phyloP scores from a whole-genome alignment of 2,797 vertebrate genomes.

The Sebastes diploproa region DNA sequence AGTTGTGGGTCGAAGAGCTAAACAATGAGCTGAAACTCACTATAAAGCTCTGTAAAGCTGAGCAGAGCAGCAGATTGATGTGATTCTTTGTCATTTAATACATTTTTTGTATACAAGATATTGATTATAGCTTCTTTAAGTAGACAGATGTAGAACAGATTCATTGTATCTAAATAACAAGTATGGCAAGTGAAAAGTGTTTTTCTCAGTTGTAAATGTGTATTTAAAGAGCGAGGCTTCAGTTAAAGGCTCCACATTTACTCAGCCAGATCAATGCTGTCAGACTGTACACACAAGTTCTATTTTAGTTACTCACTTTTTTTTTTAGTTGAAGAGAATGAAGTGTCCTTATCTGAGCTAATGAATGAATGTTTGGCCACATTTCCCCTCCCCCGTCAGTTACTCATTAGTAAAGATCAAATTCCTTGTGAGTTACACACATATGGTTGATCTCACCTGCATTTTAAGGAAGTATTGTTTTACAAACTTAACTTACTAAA shows the following conservation, averaged over 20 bases:
- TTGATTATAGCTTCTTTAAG: neutral
- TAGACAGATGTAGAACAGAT: rapidly evolving
- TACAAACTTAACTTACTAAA: neutral
- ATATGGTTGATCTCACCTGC: neutral
- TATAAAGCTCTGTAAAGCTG: neutral
- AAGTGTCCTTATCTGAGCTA: rapidly evolving
- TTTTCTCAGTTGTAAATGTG: neutral
- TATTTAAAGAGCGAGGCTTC: neutral
- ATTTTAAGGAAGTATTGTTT: neutral
- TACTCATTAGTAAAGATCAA: constrained; percentile 28
- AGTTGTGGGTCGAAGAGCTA: neutral
- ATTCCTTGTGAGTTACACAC: neutral
- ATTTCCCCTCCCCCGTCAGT: neutral
- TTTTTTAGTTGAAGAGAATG: rapidly evolving
- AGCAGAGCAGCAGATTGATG: neutral
- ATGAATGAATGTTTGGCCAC: neutral
- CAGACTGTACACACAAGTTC: neutral
- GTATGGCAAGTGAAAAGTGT: too few relatives aligned
- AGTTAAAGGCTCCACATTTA: neutral
- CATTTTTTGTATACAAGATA: neutral
- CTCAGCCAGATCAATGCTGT: neutral
- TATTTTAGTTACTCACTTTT: rapidly evolving
- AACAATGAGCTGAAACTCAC: neutral
- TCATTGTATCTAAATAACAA: neutral
- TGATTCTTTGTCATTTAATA: neutral